Evolutionary conservation across 2,113 vertebrate genomes (phyloP).

Genomic region (Trogon melanurus): DNA sequence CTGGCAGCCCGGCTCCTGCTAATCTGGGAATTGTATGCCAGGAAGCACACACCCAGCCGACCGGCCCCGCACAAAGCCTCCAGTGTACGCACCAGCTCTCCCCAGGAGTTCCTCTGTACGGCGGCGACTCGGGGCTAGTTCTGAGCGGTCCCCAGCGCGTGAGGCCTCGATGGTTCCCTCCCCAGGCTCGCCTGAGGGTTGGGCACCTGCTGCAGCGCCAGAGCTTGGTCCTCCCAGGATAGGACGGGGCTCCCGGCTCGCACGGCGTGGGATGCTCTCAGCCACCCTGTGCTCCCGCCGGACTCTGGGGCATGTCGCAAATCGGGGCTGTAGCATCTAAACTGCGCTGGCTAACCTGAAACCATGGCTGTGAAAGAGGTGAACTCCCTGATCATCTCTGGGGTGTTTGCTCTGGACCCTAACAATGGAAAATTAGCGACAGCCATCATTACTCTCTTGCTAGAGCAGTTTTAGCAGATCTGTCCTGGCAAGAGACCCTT

Average conservation of each 20-base stretch:
- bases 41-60: conserved; percentile 67
- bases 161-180: neutral
- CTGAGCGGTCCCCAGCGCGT: accelerated
- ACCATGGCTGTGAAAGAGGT: neutral
- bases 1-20: conserved; percentile 43
- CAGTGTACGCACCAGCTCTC: neutral
- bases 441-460: neutral
- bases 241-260: neutral
- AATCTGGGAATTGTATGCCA: conserved; percentile 74
- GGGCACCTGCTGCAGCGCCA: neutral
- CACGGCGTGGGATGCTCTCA: neutral
- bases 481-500: neutral
- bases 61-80: conserved; percentile 44
- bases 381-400: accelerated
- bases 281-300: accelerated
- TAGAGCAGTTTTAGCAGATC: neutral
- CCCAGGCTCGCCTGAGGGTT: neutral
- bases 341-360: neutral
- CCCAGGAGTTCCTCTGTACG: neutral
- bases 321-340: neutral
- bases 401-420: neutral
- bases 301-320: neutral
- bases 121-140: neutral
- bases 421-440: neutral
- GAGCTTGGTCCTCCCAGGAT: accelerated